Evolutionary conservation across 2,888 invertebrate genomes (phyloP), one percentile per base, ranked within the genome.

Genomic region (Callyntrura sp.): DNA sequence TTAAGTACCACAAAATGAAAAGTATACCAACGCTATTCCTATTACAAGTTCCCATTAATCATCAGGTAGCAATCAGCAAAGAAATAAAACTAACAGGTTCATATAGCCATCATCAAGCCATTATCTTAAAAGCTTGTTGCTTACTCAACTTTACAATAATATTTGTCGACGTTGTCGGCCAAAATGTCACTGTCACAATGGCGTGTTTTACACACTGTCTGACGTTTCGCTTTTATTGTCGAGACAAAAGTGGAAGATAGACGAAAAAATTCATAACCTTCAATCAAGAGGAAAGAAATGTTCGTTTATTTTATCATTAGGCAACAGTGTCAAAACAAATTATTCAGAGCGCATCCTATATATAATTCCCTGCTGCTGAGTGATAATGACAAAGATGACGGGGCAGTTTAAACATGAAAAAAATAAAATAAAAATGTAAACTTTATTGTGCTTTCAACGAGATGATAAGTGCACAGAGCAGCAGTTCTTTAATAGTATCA

Each of bases 81-180:
- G 17, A 45, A 25, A 35, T 35, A 35, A 55, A 68, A 76, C 48
- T 76, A 76, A 79, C 60, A 60, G 57, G 60, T 25, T 20, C 43
- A 25, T 35, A 28, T 23, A 23, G 43, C 51, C 23, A 25, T 76
- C 85, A 86, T 73, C 62, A 86, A 78, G 68, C 55, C 85, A 86
- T 86, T 79, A 86, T 86, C 65, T 51, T 86, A 86, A 86, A 86
- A 86, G 85, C 85, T 76, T 25, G 25, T 8, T 76, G 85, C 85
- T 76, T 25, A 55, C 28, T 76, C 51, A 14, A 25, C 25, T 76
- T 76, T 23, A 73, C 76, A 76, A 55, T 51, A 76, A 76, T 76
- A 76, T 76, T 76, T 48, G 76, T 76, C 76, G 51, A 51, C n/a
- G 48, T 35, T 35, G 57, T 76, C 48, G 25, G 76, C 25, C 17